Percentiles rank a stretch among this genome's conserved stretches.
Conservation (phyloP, 2,888 invertebrate species). For the Luffia ferchaultella region DNA sequence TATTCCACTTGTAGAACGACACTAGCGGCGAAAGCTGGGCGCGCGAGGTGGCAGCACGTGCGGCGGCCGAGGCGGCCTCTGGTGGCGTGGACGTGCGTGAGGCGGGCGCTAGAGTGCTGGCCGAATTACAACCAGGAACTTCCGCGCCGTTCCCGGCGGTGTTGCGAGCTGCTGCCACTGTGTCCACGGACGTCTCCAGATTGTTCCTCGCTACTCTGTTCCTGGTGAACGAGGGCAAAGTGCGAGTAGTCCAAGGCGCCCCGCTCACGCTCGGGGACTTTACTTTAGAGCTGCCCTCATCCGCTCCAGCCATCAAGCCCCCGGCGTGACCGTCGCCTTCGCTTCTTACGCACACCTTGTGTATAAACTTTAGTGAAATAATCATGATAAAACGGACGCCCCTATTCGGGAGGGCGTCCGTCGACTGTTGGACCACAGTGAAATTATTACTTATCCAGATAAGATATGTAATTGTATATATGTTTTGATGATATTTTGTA, state of each 20-base stretch:
- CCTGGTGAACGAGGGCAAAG: slow-evolving; percentile 35
- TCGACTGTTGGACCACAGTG: too few relatives aligned
- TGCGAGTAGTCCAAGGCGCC: slow-evolving; percentile 28
- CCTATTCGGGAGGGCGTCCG: too few relatives aligned
- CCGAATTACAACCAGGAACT: not conserved
- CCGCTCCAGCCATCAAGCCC: slow-evolving; percentile 19
- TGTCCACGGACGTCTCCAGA: not conserved
- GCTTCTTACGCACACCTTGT: not conserved
- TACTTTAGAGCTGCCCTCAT: slow-evolving; percentile 27
- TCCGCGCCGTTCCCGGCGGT: not conserved
- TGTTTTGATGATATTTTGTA: too few relatives aligned
- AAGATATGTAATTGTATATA: too few relatives aligned
- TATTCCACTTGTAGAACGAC: not conserved
- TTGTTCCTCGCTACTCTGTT: not conserved
- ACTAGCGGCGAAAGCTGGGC: not conserved
- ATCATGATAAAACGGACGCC: too few relatives aligned
- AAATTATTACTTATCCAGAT: too few relatives aligned
- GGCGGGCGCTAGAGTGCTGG: not conserved
- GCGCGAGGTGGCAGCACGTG: not conserved
- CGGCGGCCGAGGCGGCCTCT: not conserved
- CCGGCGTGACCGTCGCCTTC: slow-evolving; percentile 6
- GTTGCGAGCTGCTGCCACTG: not conserved
- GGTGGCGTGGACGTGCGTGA: not conserved
- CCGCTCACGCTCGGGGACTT: slow-evolving; percentile 31
- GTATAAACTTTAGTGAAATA: too few relatives aligned